phyloP scores from a whole-genome alignment of 2,113 vertebrate species.

The Rafetus swinhoei region DNA sequence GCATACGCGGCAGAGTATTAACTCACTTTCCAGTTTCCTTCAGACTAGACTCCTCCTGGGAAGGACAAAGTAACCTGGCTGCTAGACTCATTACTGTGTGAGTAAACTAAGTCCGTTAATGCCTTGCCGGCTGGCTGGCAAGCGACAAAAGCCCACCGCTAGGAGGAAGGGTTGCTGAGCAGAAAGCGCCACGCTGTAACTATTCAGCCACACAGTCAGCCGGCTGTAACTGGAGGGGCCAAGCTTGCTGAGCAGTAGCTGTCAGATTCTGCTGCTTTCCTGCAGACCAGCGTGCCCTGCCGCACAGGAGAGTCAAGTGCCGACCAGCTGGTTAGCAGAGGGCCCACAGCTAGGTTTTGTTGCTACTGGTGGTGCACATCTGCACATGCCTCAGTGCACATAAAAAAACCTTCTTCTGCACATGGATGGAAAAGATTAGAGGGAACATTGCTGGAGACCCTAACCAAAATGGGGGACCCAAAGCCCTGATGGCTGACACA shows the following conservation, averaged over 20 bases:
- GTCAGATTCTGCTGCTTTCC: background rate
- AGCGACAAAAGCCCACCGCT: background rate
- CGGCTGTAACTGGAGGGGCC: background rate
- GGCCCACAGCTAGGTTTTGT: too few relatives aligned
- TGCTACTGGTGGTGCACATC: too few relatives aligned
- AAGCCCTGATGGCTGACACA: background rate
- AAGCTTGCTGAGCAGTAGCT: background rate
- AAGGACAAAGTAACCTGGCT: background rate
- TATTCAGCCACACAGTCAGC: background rate
- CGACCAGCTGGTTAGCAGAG: too few relatives aligned
- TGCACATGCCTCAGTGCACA: too few relatives aligned
- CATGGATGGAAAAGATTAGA: too few relatives aligned
- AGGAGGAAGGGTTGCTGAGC: background rate
- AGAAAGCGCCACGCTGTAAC: background rate
- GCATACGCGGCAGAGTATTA: background rate
- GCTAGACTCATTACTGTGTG: accelerated
- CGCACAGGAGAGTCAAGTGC: too few relatives aligned
- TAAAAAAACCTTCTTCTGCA: too few relatives aligned
- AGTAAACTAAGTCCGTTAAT: background rate
- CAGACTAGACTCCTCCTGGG: background rate
- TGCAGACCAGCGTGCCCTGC: too few relatives aligned
- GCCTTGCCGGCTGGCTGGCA: background rate
- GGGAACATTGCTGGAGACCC: background rate
- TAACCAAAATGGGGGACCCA: background rate
- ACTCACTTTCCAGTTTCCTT: background rate